Base-by-base conservation (phyloP, 2,888 invertebrate species). In the Orchesella flavescens region DNA sequence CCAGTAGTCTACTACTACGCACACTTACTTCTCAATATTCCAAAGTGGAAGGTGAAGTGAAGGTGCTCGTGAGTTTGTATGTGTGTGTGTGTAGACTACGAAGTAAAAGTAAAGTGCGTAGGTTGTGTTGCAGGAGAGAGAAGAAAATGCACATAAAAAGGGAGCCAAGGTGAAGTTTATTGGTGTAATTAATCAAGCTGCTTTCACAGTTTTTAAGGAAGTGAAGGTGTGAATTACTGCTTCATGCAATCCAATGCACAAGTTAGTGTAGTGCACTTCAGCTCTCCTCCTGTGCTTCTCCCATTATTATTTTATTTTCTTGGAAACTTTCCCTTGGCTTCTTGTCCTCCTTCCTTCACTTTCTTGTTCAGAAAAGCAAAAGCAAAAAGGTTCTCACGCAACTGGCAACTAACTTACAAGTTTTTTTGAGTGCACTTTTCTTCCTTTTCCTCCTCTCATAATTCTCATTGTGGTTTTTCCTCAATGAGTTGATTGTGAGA, bases 111-210 rank as follows among this genome's bases (percentile, higher is more conserved):
- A 34, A 34, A 34, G 7, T 34, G 34, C 34, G 34, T 34, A 34
- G n/a, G n/a, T n/a, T n/a, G n/a, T n/a, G n/a, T n/a, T n/a, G n/a
- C n/a, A n/a, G n/a, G n/a, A n/a, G 34, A 34, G 34, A 34, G 34
- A 34, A 34, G 34, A 34, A 34, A 34, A 34, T 34, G 34, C 34
- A 34, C 34, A 34, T 34, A 34, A 34, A 34, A 34, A 34, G 34
- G 34, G 34, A 34, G 34, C 12, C n/a, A 65, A 73, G 72, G 49
- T 68, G 71, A 85, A 79, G 43, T 80, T 84, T 85, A 85, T 86
- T 84, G 86, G 80, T 73, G 84, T 86, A 86, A 86, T 86, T 86
- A 84, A 86, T 86, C 86, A 86, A 75, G 76, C 65, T 75, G 55
- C 81, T 75, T 71, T 82, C 74, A 68, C 24, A 73, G 43, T 72